Evolutionary conservation across 2,797 vertebrate genomes (phyloP).

Genomic region (Smutsia gigantea): DNA sequence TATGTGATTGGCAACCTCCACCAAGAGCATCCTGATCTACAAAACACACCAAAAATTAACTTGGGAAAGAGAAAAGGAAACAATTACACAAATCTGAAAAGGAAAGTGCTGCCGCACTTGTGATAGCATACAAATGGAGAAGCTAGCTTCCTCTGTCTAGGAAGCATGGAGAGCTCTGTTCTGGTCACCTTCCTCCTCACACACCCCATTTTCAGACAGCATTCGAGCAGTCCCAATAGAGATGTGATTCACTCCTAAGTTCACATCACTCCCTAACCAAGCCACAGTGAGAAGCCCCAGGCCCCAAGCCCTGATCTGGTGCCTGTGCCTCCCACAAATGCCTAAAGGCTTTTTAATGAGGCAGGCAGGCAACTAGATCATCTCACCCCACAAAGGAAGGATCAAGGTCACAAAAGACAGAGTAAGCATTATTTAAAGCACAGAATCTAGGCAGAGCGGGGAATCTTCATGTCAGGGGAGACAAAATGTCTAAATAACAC

Average conservation of each 20-base stretch:
- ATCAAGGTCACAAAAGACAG: constrained; percentile 57
- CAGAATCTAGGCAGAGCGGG: constrained; percentile 40
- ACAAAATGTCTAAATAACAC: background rate
- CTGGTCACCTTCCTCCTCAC: background rate
- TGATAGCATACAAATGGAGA: background rate
- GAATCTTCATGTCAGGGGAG: background rate
- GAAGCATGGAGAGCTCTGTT: background rate
- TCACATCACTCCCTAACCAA: background rate
- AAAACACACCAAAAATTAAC: background rate
- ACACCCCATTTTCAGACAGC: background rate
- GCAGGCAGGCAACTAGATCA: constrained; percentile 71
- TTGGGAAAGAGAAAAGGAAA: constrained; percentile 5
- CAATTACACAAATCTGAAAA: background rate
- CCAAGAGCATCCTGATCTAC: background rate
- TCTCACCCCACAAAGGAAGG: constrained; percentile 73
- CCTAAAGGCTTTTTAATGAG: constrained; percentile 82
- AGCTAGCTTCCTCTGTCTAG: background rate
- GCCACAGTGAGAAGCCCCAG: background rate
- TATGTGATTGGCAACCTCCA: background rate
- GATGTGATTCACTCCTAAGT: background rate
- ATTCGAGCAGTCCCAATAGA: fast-evolving
- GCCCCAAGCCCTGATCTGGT: background rate
- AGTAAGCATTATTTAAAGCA: constrained; percentile 47
- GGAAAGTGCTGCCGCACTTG: fast-evolving
- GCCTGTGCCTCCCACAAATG: background rate